These are phyloP conservation scores for Callosobruchus maculatus DNA, from an alignment of 2,888 invertebrate species.

Conservation along the genomic window DNA sequence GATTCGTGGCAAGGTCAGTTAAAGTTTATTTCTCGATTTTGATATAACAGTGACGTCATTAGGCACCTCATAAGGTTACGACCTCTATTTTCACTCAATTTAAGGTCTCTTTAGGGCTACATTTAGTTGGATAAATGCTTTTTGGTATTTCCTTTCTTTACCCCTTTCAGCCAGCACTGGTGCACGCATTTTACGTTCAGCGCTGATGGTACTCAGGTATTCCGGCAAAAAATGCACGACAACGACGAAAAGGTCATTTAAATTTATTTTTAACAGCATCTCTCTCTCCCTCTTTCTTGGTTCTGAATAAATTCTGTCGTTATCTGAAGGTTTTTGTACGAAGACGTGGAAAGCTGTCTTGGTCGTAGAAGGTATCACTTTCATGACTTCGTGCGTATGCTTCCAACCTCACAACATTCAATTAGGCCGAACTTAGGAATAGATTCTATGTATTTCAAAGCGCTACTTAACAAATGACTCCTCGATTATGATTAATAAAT, in stretches of 20 bases:
- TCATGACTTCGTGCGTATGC: not conserved
- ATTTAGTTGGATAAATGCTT: too few relatives aligned
- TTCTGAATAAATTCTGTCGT: not conserved
- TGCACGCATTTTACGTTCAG: not conserved
- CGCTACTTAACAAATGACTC: too few relatives aligned
- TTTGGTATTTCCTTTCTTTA: not conserved
- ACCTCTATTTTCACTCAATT: too few relatives aligned
- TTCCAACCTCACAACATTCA: not conserved
- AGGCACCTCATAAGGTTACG: too few relatives aligned
- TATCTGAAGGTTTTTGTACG: not conserved
- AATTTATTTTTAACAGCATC: not conserved
- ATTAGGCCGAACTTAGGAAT: not conserved
- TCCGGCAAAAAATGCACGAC: not conserved
- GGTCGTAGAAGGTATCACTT: not conserved
- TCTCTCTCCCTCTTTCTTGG: not conserved
- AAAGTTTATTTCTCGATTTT: too few relatives aligned
- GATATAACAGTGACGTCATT: too few relatives aligned
- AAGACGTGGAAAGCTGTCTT: not conserved
- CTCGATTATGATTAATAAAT: too few relatives aligned
- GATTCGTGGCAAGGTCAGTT: too few relatives aligned
- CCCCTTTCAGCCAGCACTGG: not conserved
- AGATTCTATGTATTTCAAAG: too few relatives aligned
- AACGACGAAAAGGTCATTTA: not conserved
- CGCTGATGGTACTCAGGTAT: not conserved
- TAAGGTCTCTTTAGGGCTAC: too few relatives aligned